Percentiles rank a stretch among this genome's conserved stretches.
These are phyloP conservation scores for Spondyliosoma cantharus DNA, from an alignment of 2,797 vertebrate genomes.

Conservation along the genomic window DNA sequence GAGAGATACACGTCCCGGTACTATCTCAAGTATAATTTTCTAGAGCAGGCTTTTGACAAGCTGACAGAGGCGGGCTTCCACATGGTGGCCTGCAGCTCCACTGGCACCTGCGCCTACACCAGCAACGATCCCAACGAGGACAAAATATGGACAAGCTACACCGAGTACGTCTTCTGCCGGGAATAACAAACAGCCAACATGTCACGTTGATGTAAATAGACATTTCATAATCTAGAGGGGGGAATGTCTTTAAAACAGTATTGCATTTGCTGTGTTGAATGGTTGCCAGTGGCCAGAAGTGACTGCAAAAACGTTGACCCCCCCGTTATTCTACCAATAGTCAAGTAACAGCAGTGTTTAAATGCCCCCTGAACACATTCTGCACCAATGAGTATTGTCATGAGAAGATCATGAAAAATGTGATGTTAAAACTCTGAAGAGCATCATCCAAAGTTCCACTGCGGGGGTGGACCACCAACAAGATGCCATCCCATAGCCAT, in stretches of 20 bases:
- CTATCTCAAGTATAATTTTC: constrained; percentile 94
- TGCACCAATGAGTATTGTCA: background rate
- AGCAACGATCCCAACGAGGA: constrained; percentile 92
- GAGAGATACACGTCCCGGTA: constrained; percentile 94
- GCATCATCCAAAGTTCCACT: background rate
- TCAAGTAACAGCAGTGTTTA: background rate
- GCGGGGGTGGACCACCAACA: constrained; percentile 14
- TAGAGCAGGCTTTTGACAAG: constrained; percentile 96
- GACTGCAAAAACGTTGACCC: constrained; percentile 8
- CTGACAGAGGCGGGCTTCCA: constrained; percentile 92
- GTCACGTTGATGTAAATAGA: constrained; percentile 53
- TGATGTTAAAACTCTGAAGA: constrained; percentile 13
- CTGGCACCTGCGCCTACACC: constrained; percentile 92
- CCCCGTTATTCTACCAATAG: constrained; percentile 16
- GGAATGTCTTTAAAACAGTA: constrained; percentile 42
- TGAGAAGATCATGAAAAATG: constrained; percentile 9
- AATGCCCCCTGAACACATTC: constrained; percentile 10
- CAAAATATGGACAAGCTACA: constrained; percentile 98
- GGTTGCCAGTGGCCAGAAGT: constrained; percentile 18
- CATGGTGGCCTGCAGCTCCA: constrained; percentile 95
- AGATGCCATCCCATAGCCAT: constrained; percentile 38
- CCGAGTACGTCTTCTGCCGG: constrained; percentile 95
- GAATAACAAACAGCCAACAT: constrained; percentile 83
- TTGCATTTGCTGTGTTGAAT: constrained; percentile 47
- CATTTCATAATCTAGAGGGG: constrained; percentile 38